Evolutionary conservation across 2,888 invertebrate species (phyloP).

Genomic region (Ormia ochracea): DNA sequence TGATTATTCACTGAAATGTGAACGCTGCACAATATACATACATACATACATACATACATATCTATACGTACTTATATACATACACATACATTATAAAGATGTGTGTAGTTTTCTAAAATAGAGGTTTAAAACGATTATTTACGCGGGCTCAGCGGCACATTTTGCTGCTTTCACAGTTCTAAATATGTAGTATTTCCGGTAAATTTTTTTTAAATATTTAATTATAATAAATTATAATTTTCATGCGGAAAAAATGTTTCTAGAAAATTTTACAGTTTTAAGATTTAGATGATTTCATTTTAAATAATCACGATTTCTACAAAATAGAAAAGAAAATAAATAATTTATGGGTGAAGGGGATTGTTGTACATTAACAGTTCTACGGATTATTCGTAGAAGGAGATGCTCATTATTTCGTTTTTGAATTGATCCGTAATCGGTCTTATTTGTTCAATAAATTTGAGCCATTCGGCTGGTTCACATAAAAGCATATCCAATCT

Average conservation of each 20-base stretch:
- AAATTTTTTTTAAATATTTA: background rate
- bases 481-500: no score
- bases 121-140: slow-evolving; percentile 13
- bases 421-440: no score
- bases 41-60: no score
- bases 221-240: background rate
- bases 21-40: no score
- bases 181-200: slow-evolving; percentile 23
- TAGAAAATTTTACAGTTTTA: background rate
- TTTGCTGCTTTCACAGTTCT: slow-evolving; percentile 3
- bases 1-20: no score
- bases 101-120: slow-evolving; percentile 1
- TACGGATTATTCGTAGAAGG: no score
- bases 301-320: background rate
- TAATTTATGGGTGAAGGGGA: no score
- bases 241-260: background rate
- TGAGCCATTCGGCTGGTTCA: no score
- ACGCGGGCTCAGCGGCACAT: slow-evolving; percentile 2
- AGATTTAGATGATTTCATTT: background rate
- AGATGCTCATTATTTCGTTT: no score
- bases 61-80: no score
- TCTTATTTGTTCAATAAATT: no score
- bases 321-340: background rate
- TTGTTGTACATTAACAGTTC: no score
- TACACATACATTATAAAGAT: slow-evolving; percentile 20